Evolutionary conservation across 2,797 vertebrate species (phyloP).

Genomic region (Sebastes hopkinsi): DNA sequence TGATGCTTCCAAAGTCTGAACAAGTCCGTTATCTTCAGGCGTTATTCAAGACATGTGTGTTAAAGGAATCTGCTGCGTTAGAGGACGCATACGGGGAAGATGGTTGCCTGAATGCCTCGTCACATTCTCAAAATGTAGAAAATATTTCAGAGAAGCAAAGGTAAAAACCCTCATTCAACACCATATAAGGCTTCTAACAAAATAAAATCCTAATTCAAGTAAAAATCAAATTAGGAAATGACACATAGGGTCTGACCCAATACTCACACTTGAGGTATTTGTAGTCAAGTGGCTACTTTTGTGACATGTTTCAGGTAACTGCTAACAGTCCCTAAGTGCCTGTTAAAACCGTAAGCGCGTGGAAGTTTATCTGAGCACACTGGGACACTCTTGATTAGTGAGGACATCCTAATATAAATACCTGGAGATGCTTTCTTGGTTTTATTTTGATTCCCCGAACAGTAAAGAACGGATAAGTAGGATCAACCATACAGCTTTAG

Average conservation of each 20-base stretch:
- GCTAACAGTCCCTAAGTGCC: neutral
- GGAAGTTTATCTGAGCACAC: neutral
- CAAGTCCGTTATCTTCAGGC: constrained; percentile 4
- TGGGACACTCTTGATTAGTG: neutral
- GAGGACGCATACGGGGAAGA: neutral
- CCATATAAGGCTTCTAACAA: no score
- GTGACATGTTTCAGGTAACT: neutral
- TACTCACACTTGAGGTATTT: no score
- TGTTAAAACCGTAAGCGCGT: no score
- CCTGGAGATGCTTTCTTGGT: no score
- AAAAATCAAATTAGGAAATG: no score
- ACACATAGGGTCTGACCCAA: no score
- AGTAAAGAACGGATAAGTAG: no score
- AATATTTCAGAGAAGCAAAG: neutral
- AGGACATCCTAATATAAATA: neutral
- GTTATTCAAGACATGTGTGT: neutral
- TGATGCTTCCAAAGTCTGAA: neutral
- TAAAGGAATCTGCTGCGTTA: neutral
- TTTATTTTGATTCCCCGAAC: no score
- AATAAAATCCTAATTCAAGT: no score
- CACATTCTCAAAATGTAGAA: no score
- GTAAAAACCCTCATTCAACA: neutral
- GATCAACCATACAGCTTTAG: no score
- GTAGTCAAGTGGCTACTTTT: neutral
- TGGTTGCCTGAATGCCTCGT: neutral